Base-by-base conservation (phyloP, 2,797 vertebrate genomes). In the Alfaro cultratus region DNA sequence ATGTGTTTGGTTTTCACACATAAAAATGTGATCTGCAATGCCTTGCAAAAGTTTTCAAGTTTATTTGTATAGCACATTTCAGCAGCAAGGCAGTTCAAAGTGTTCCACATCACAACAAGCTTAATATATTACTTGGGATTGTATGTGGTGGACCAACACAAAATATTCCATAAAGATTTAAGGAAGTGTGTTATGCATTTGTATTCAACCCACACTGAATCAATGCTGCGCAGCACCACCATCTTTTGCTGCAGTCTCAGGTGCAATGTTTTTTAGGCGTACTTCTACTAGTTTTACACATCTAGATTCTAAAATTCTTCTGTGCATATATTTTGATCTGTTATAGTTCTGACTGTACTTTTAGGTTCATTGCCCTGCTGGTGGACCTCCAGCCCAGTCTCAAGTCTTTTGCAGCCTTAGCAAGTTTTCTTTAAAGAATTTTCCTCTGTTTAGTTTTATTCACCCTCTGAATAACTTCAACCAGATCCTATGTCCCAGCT, bases 1-100 rank as follows among this genome's bases (percentile, higher is more conserved):
- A 9, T 74, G 5, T 67, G 16, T 80, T 16, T 67, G 26, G 70
- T 53, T 64, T 74, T 36, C 70, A 53, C 55, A 73, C 4, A 36
- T 43, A 71, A 21, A 68, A 47, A 76, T 11, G 34, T 64, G 31
- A 3, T 73, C 72, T 64, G 8, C 5, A 34, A 9, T 36, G 15
- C 5, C 60, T 21, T 9, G 62, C 18, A 67, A 67, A 67, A 39
- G 26, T 7, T 64, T 9, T 7, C 2, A 36, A 47, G 46, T 47
- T 47, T 5, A 47, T 47, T 47, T 47, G 46, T 5, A 5, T 47
- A 18, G 15, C 1, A 47, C 46, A 47, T 47, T 47, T 53, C 51
- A 26, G 51, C 51, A 53, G 5, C 51, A 53, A 3, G 7, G 51
- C 51, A 53, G 51, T 53, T 51, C 47, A 51, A 51, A 51, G 18